Conservation (phyloP, 2,113 vertebrate species). For the Lasiurus borealis region DNA sequence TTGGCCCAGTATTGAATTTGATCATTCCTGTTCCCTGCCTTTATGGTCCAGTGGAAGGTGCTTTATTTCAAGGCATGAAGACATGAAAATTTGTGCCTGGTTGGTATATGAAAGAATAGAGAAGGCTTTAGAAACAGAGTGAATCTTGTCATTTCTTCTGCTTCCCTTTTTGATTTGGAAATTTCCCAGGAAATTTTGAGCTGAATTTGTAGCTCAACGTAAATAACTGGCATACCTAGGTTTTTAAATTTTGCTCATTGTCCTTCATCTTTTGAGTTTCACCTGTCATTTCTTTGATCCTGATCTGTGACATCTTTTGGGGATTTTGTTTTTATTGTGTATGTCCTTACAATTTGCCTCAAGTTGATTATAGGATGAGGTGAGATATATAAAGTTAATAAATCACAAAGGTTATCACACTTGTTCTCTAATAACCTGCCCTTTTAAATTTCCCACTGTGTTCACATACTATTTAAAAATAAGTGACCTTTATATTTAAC, state of each 20-base stretch:
- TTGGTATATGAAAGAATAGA: not conserved
- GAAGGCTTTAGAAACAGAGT: not conserved
- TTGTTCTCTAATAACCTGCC: not conserved
- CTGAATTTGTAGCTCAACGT: conserved; percentile 39
- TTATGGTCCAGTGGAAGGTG: not conserved
- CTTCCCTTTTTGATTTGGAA: conserved; percentile 28
- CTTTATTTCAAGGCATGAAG: conserved; percentile 28
- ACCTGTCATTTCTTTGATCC: conserved; percentile 3
- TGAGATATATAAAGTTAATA: not conserved
- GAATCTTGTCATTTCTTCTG: conserved; percentile 12
- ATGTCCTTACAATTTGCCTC: conserved; percentile 28
- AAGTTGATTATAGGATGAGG: not conserved
- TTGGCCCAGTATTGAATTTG: not conserved
- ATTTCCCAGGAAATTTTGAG: not conserved
- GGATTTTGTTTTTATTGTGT: conserved; percentile 19
- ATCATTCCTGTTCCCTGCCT: not conserved
- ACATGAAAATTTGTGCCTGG: not conserved
- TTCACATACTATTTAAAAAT: conserved; percentile 27
- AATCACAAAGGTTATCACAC: not conserved
- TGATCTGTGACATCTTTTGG: conserved; percentile 25
- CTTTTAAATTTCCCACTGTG: conserved; percentile 16
- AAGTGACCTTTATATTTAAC: conserved; percentile 36
- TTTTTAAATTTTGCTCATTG: conserved; percentile 40
- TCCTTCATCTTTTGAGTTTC: conserved; percentile 42
- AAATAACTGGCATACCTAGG: not conserved